Conservation (phyloP, 2,113 vertebrate species). For the Baryphthengus martii region DNA sequence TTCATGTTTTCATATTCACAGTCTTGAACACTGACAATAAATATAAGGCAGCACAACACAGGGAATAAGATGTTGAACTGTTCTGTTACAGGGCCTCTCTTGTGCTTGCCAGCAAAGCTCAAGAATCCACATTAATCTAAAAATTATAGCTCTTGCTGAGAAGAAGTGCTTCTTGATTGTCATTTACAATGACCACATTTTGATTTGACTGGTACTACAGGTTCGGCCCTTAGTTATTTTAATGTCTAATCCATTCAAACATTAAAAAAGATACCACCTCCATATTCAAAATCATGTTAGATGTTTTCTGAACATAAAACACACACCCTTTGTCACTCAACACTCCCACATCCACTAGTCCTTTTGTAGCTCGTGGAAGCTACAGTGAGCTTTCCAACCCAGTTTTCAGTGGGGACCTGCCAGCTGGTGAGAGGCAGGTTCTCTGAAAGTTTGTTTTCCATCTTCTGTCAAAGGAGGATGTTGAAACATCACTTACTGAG, state of each 20-base stretch:
- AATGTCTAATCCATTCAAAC: neutral
- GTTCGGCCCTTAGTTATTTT: neutral
- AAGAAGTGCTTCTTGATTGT: neutral
- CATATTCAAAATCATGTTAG: neutral
- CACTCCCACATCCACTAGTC: neutral
- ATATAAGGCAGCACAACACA: neutral
- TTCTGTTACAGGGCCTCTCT: neutral
- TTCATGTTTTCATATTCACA: neutral
- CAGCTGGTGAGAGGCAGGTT: neutral
- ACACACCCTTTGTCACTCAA: neutral
- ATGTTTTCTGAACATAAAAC: neutral
- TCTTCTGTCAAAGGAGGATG: neutral
- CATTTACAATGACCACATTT: neutral
- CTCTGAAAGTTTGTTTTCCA: neutral
- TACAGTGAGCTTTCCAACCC: neutral
- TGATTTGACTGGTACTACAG: neutral
- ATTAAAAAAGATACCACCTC: neutral
- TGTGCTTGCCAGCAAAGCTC: neutral
- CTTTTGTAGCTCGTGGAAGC: neutral
- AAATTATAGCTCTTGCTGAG: neutral
- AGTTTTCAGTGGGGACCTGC: neutral
- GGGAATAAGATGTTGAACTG: neutral
- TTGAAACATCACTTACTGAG: conserved; percentile 37
- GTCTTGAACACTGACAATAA: neutral
- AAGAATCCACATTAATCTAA: neutral